Base-by-base conservation (phyloP, 2,797 vertebrate species). In the Ataeniobius toweri region DNA sequence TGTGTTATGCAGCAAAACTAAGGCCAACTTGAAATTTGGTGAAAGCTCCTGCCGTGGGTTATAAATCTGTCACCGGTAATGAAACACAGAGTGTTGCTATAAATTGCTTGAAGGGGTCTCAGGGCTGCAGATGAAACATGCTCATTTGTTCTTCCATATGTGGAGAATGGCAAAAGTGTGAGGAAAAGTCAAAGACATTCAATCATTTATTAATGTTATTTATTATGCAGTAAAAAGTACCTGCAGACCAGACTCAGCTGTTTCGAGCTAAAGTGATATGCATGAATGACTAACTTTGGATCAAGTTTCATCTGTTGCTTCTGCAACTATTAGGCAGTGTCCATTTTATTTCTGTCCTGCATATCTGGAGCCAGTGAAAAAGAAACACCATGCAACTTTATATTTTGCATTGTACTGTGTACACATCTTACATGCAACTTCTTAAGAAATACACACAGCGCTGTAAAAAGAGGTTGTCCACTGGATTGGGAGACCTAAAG, bases 51-150 rank as follows among this genome's bases (percentile, higher is more conserved):
- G 70, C 78, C 24, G 1, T 3, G 63, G 71, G 83, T 80, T 67
- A 77, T 89, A 87, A 91, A 90, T 87, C 87, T 89, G 86, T 87
- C 88, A 74, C 65, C 56, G 36, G 77, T 88, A 87, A 86, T 86
- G 84, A 88, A 91, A 83, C 84, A 28, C 82, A 83, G 80, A 50
- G 50, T 8, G 68, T 61, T 65, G 83, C 68, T 59, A 56, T 75
- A 74, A 65, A 82, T 72, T 71, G 83, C 82, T 75, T 20, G 7
- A 79, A 79, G 71, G 78, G 79, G 73, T 83, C 75, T 73, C 2
- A 26, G 85, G 83, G 80, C 48, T 55, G 36, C 3, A 75, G 58
- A 79, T 65, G 78, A 83, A 86, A 83, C 77, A 76, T 56, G 63
- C 26, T 71, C 71, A 67, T 82, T 48, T 75, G 46, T 78, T 61